A percentile compares a stretch with the other conserved stretches of the same genome.
These are phyloP conservation scores for Nomada goodeniana DNA, from an alignment of 2,888 invertebrate genomes.

Conservation along the genomic window DNA sequence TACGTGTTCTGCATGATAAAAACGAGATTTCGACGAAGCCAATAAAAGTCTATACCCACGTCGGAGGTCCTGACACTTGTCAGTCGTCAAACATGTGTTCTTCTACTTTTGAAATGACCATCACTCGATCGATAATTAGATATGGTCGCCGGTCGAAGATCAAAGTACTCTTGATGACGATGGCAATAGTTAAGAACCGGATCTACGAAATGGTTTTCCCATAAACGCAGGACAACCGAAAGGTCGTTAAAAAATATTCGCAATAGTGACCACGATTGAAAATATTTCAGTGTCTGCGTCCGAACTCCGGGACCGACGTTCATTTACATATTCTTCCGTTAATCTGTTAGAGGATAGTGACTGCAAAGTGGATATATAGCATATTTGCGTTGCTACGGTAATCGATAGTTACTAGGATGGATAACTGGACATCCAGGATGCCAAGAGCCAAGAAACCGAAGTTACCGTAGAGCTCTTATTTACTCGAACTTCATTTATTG, in stretches of 20 bases:
- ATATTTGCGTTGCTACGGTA: background rate
- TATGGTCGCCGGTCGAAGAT: slow-evolving; percentile 3
- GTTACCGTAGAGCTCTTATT: too few relatives aligned
- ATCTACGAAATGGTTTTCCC: background rate
- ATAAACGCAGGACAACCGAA: background rate
- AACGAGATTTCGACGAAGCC: slow-evolving; percentile 25
- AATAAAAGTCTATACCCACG: slow-evolving; percentile 3
- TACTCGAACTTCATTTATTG: too few relatives aligned
- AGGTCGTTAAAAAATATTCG: background rate
- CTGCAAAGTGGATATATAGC: background rate
- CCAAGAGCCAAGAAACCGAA: background rate
- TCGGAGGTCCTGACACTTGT: slow-evolving; percentile 42
- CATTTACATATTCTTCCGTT: slow-evolving; percentile 11
- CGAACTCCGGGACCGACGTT: background rate
- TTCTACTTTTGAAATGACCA: slow-evolving; percentile 1
- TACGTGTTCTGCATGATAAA: slow-evolving; percentile 52
- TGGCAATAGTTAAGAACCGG: background rate
- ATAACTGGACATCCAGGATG: background rate
- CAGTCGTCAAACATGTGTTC: slow-evolving; percentile 1
- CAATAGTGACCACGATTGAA: background rate
- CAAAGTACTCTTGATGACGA: background rate
- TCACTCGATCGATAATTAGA: background rate
- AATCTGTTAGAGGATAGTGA: background rate
- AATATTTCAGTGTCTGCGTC: background rate
- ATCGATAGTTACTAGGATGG: background rate